Conservation (phyloP, 1,140 invertebrate genomes). For the Heliconius himera region DNA sequence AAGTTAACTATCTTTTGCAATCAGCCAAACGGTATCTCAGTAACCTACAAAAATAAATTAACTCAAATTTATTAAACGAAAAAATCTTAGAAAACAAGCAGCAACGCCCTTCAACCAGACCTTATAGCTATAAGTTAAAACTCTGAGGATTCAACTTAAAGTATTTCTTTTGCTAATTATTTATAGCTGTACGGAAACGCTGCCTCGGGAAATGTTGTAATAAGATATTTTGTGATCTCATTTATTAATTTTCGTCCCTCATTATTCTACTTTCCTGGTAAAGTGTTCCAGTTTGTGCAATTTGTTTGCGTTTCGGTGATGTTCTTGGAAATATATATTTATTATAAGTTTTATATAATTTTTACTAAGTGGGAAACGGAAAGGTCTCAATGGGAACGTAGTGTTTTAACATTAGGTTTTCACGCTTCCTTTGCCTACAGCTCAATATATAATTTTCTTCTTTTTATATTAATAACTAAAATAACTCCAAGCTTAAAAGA, state of each 20-base stretch:
- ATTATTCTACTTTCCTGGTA: slow-evolving; percentile 54
- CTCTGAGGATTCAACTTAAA: slow-evolving; percentile 1
- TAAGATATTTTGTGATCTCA: slow-evolving; percentile 68
- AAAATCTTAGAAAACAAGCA: neutral
- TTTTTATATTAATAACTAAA: too few species aligned
- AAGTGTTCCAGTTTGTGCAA: neutral
- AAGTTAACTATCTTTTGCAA: too few species aligned
- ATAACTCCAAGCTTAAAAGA: too few species aligned
- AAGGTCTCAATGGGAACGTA: neutral
- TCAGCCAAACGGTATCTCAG: neutral
- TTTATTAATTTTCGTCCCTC: slow-evolving; percentile 70
- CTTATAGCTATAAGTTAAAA: neutral
- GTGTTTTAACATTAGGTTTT: neutral
- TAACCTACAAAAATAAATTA: neutral
- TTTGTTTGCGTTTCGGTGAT: neutral
- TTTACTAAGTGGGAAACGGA: neutral
- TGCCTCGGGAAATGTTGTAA: slow-evolving; percentile 55
- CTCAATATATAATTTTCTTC: too few species aligned
- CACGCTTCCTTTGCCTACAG: neutral
- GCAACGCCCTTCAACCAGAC: slow-evolving; percentile 1
- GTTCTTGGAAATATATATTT: neutral
- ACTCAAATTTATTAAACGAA: neutral
- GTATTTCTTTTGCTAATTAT: slow-evolving; percentile 25
- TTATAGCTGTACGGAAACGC: slow-evolving; percentile 24
- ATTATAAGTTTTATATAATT: neutral